Evolutionary conservation across 2,797 vertebrate species (phyloP).

Genomic region (Molossus molossus): DNA sequence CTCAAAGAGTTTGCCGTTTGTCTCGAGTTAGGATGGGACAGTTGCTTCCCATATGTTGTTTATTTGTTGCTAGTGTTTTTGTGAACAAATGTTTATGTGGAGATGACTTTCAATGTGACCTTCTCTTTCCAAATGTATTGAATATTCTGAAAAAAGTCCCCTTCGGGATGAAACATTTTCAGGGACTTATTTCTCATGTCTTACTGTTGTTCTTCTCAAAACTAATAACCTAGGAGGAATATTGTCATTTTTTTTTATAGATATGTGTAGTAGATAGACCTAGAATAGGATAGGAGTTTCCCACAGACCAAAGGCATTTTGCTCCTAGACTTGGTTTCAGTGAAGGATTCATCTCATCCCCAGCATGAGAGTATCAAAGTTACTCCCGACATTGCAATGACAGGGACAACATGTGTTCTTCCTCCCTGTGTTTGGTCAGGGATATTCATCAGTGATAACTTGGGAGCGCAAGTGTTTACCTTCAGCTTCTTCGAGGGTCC

Average conservation of each 20-base stretch:
- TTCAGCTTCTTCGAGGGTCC: background rate
- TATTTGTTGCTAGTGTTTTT: constrained; percentile 62
- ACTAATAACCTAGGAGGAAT: background rate
- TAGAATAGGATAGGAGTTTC: background rate
- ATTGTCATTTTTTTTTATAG: constrained; percentile 21
- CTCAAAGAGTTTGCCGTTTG: constrained; percentile 56
- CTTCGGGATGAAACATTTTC: constrained; percentile 39
- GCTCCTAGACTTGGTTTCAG: background rate
- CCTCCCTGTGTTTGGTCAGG: background rate
- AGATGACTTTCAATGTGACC: constrained; percentile 14
- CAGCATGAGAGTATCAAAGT: background rate
- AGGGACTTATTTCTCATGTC: background rate
- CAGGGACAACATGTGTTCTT: background rate
- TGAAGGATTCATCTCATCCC: background rate
- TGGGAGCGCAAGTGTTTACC: background rate
- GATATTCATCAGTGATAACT: background rate
- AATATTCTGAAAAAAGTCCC: background rate
- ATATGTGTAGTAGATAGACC: background rate
- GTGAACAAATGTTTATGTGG: background rate
- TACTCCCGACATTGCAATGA: background rate
- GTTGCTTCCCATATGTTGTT: background rate
- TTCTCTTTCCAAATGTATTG: constrained; percentile 33
- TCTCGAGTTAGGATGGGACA: background rate
- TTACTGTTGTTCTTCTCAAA: background rate
- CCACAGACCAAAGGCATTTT: background rate